Conservation (phyloP, 2,888 invertebrate genomes). For the Brenthis ino region DNA sequence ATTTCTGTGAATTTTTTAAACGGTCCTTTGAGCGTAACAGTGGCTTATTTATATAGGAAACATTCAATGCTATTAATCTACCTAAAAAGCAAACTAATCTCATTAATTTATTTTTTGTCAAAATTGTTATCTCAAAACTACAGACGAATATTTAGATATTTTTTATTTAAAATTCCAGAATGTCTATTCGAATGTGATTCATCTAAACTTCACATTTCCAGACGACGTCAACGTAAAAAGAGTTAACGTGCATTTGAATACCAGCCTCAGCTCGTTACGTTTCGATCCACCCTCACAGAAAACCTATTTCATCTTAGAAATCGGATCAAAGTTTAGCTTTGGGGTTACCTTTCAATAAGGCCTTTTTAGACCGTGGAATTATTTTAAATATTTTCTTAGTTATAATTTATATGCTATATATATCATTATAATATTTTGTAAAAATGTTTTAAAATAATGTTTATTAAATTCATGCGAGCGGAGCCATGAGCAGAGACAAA, state of each 20-base stretch:
- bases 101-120: too few species aligned
- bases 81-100: too few species aligned
- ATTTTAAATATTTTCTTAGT: too few species aligned
- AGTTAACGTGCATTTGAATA: slow-evolving; percentile 14
- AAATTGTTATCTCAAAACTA: too few species aligned
- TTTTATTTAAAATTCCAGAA: too few species aligned
- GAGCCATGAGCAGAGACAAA: not conserved
- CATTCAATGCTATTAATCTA: too few species aligned
- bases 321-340: slow-evolving; percentile 15
- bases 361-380: not conserved
- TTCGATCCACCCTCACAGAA: slow-evolving; percentile 6
- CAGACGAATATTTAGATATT: too few species aligned
- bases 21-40: not conserved
- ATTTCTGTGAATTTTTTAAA: slow-evolving; percentile 7
- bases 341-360: slow-evolving; percentile 3
- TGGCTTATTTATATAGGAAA: too few species aligned
- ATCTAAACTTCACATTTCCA: slow-evolving; percentile 4
- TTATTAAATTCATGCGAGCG: slow-evolving; percentile 10
- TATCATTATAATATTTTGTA: too few species aligned
- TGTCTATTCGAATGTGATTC: too few species aligned
- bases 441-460: not conserved
- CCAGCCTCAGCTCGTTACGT: slow-evolving; percentile 16
- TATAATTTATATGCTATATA: too few species aligned
- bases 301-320: slow-evolving; percentile 14
- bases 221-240: slow-evolving; percentile 6